Conservation (phyloP, 2,797 vertebrate genomes). For the Alfaro cultratus region DNA sequence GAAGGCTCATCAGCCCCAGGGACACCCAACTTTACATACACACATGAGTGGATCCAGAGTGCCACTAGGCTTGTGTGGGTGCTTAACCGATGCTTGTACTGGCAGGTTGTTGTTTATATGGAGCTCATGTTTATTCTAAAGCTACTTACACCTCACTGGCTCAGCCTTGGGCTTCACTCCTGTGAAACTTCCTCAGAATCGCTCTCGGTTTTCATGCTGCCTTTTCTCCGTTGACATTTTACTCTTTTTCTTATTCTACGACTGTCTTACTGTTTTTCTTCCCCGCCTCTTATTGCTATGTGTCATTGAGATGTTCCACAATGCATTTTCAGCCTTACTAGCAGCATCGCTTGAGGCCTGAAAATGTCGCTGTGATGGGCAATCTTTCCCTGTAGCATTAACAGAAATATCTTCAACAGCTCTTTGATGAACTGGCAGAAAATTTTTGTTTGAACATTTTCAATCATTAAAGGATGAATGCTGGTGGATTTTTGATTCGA, state of each 20-base stretch:
- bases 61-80: slow-evolving; percentile 66
- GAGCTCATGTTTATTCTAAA: slow-evolving; percentile 79
- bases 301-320: slow-evolving; percentile 27
- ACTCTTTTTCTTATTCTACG: slow-evolving; percentile 8
- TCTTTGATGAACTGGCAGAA: slow-evolving; percentile 5
- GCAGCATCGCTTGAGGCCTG: slow-evolving; percentile 5
- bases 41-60: slow-evolving; percentile 61
- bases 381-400: not conserved
- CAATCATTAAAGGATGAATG: not conserved
- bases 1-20: slow-evolving; percentile 64
- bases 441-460: not conserved
- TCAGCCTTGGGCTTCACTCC: slow-evolving; percentile 66
- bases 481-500: not conserved
- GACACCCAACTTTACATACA: slow-evolving; percentile 56
- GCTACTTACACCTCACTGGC: slow-evolving; percentile 68
- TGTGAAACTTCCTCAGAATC: slow-evolving; percentile 66
- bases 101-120: slow-evolving; percentile 78
- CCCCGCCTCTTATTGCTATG: slow-evolving; percentile 3
- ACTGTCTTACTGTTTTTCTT: slow-evolving; percentile 13
- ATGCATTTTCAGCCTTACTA: not conserved
- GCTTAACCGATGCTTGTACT: slow-evolving; percentile 64
- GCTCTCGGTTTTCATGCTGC: slow-evolving; percentile 38
- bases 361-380: not conserved
- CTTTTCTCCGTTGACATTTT: slow-evolving; percentile 57
- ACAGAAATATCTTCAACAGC: slow-evolving; percentile 1